Conservation (phyloP, 1,140 invertebrate species). For the Lasioglossum albipes region DNA sequence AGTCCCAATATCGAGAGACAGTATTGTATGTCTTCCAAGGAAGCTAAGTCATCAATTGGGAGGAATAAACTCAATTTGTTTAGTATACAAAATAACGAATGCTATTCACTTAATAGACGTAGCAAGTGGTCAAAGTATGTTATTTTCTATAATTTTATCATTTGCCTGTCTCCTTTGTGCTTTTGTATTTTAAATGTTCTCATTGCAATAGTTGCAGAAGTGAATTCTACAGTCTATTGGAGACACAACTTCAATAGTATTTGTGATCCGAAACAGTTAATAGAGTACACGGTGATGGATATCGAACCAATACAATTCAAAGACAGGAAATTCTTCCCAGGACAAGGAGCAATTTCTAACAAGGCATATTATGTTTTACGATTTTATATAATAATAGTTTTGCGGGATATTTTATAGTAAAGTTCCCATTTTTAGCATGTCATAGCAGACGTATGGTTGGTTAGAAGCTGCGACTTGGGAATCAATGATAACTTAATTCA, state of each 20-base stretch:
- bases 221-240: constrained; percentile 91
- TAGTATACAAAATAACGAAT: constrained; percentile 94
- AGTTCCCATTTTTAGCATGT: constrained; percentile 84
- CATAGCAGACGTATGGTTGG: constrained; percentile 96
- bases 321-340: constrained; percentile 89
- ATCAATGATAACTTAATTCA: constrained; percentile 91
- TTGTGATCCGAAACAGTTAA: constrained; percentile 93
- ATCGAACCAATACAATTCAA: constrained; percentile 91
- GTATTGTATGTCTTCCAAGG: constrained; percentile 94
- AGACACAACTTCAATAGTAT: constrained; percentile 91
- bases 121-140: constrained; percentile 91
- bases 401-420: background rate
- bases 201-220: constrained; percentile 86
- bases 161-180: background rate
- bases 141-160: constrained; percentile 12
- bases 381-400: background rate
- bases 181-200: constrained; percentile 32
- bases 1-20: constrained; percentile 97
- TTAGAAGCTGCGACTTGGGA: constrained; percentile 93
- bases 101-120: constrained; percentile 97
- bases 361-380: constrained; percentile 80
- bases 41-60: constrained; percentile 93
- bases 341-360: constrained; percentile 91
- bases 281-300: constrained; percentile 97
- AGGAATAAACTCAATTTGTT: constrained; percentile 94